These are phyloP conservation scores for Lethenteron reissneri DNA, from an alignment of 2,113 vertebrate species.

Conservation along the genomic window DNA sequence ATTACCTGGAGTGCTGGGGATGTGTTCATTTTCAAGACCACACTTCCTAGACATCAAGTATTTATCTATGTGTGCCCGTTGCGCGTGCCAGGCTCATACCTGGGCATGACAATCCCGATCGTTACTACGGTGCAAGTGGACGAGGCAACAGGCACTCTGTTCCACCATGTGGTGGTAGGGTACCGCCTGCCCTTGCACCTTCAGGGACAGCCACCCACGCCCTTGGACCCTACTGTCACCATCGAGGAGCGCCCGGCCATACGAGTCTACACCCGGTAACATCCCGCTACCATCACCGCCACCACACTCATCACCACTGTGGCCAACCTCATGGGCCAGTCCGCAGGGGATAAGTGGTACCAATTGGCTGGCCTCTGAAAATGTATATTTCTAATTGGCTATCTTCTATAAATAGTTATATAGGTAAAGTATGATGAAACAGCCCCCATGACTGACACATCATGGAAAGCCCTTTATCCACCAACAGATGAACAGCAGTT, in stretches of 20 bases:
- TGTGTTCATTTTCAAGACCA: no score
- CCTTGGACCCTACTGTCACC: slow-evolving; percentile 30
- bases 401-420: accelerated
- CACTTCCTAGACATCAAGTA: no score
- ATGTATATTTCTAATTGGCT: accelerated
- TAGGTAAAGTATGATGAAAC: accelerated
- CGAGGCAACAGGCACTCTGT: slow-evolving; percentile 21
- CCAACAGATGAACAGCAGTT: no score
- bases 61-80: accelerated
- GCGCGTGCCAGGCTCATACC: slow-evolving; percentile 27
- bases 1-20: no score
- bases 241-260: slow-evolving; percentile 48
- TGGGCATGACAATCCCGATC: slow-evolving; percentile 55
- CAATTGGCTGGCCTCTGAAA: no score
- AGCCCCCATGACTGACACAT: background rate
- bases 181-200: slow-evolving; percentile 40
- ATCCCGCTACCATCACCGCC: background rate
- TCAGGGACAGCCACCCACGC: slow-evolving; percentile 38
- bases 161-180: slow-evolving; percentile 29
- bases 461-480: no score
- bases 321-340: background rate
- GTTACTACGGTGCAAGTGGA: slow-evolving; percentile 43
- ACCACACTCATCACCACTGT: background rate
- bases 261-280: slow-evolving; percentile 39
- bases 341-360: no score